Base-by-base conservation (phyloP, 2,797 vertebrate genomes). In the Ambastaia sidthimunki region DNA sequence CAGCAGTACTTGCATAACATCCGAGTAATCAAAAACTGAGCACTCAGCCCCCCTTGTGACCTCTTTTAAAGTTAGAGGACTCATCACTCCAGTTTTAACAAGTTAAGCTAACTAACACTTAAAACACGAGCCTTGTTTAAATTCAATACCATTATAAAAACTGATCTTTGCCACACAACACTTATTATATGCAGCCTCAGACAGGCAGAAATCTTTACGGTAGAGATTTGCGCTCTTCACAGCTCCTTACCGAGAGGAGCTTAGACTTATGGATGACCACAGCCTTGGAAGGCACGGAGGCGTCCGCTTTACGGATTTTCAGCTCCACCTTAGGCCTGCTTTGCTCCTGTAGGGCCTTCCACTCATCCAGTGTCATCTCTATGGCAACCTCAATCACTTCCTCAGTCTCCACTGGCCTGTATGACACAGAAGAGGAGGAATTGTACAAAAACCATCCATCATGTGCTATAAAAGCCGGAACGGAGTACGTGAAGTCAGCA, bases 291-390 rank as follows among this genome's bases (percentile, higher is more conserved):
- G 96, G 97, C 88, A 99, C 93, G 73, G 91, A 85, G 69, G 93
- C 85, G 74, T 96, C 96, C 1, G 95, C 92, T 88, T 96, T 98
- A 84, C 97, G 96, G 85, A 99, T 95, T 86, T 99, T 99, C 85
- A 99, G 96, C 89, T 97, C 96, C 0, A 87, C 87, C 90, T 97
- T 98, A 57, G 96, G 93, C 86, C 96, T 94, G 85, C 86, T 96
- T 60, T 90, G 93, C 85, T 97, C 92, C 90, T 97, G 96, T 88
- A 96, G 85, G 81, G 91, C 93, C 90, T 96, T 98, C 98, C 98
- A 99, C 83, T 99, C 97, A 83, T 99, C 97, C 86, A 99, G 90
- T 0, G 94, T 94, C 98, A 99, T 98, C 92, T 98, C 96, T 89
- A 95, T 88, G 81, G 94, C 93, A 89, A 95, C 90, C 85, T 95